Conservation (phyloP, 2,113 vertebrate species). For the Acrocephalus kingi region DNA sequence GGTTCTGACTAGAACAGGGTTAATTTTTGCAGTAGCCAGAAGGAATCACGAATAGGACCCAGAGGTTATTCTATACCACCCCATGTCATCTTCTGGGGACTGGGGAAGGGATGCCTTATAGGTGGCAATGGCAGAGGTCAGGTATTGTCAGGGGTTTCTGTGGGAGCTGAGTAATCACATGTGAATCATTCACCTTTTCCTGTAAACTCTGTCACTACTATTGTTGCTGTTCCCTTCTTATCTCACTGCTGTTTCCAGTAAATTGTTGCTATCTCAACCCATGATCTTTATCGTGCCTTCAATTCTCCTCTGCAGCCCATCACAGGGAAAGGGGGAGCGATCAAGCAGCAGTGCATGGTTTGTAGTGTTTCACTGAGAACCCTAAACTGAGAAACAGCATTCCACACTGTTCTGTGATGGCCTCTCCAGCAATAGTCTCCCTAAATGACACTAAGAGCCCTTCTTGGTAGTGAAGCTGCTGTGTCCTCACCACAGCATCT, state of each 20-base stretch:
- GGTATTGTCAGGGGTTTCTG: not conserved
- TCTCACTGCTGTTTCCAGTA: not conserved
- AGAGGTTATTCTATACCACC: not conserved
- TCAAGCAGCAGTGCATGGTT: fast-evolving
- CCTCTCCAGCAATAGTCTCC: not conserved
- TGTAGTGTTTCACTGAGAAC: not conserved
- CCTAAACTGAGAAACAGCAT: not conserved
- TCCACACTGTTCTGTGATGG: not conserved
- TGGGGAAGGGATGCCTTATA: not conserved
- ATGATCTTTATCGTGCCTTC: not conserved
- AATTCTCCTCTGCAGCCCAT: not conserved
- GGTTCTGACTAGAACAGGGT: not conserved
- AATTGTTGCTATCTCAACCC: not conserved
- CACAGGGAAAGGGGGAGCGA: not conserved
- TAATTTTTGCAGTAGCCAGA: not conserved
- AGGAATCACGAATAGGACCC: not conserved
- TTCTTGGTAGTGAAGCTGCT: not conserved
- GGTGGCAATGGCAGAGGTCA: not conserved
- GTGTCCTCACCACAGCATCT: not conserved
- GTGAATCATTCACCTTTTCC: not conserved
- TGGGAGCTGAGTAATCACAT: not conserved
- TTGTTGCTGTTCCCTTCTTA: not conserved
- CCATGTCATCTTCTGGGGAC: not conserved
- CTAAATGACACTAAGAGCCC: not conserved
- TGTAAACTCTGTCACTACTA: not conserved